phyloP scores from a whole-genome alignment of 1,140 invertebrate genomes.

The Rhynchophorus ferrugineus region DNA sequence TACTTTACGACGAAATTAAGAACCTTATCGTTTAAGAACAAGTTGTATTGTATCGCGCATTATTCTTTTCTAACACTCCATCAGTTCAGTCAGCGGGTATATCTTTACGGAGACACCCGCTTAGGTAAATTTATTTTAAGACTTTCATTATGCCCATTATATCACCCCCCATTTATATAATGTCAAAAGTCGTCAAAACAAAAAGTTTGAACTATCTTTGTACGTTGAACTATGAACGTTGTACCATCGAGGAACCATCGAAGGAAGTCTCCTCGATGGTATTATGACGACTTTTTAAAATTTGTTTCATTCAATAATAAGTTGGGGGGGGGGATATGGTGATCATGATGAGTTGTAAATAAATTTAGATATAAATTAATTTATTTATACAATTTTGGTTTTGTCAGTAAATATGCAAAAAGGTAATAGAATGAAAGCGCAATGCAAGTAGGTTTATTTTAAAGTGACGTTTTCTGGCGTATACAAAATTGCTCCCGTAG shows the following conservation, averaged over 20 bases:
- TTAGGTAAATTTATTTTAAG: too few relatives aligned
- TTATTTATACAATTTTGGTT: neutral
- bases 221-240: too few relatives aligned
- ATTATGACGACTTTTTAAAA: too few relatives aligned
- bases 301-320: too few relatives aligned
- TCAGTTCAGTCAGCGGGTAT: conserved; percentile 17
- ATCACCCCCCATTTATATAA: too few relatives aligned
- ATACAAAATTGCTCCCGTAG: neutral
- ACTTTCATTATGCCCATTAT: too few relatives aligned
- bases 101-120: too few relatives aligned
- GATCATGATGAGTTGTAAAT: neutral
- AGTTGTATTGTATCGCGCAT: conserved; percentile 13
- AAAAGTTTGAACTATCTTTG: too few relatives aligned
- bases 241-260: too few relatives aligned
- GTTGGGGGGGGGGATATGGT: too few relatives aligned
- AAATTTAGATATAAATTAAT: neutral
- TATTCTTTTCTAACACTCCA: conserved; percentile 20
- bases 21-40: conserved; percentile 43
- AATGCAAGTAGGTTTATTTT: neutral
- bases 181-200: too few relatives aligned
- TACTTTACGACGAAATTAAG: conserved; percentile 73
- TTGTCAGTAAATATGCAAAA: neutral
- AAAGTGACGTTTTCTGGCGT: neutral
- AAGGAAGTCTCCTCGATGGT: too few relatives aligned
- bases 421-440: neutral